Conservation (phyloP, 2,113 vertebrate species). For the Cyphomyrus discorhynchus region DNA sequence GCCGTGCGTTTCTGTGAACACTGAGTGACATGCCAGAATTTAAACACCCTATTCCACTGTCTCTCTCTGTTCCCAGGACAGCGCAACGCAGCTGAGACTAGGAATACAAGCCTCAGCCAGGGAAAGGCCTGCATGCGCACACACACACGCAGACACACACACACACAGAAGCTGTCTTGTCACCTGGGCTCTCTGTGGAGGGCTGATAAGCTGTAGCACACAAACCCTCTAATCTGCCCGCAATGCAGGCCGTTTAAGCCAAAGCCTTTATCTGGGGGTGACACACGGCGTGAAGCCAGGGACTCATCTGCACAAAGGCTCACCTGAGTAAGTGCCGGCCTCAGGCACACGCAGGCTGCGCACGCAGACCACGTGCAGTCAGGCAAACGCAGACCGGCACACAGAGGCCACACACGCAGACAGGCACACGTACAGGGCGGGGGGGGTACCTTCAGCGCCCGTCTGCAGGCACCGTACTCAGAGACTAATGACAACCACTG, state of each 20-base stretch:
- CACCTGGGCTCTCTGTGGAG: neutral
- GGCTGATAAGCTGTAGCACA: conserved; percentile 20
- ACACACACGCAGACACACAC: neutral
- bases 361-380: neutral
- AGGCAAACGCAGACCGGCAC: neutral
- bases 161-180: neutral
- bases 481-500: neutral
- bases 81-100: neutral
- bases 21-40: neutral
- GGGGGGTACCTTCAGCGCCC: too few relatives aligned
- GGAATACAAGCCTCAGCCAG: neutral
- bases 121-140: neutral
- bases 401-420: neutral
- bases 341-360: too few relatives aligned
- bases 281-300: neutral
- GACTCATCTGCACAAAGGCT: neutral
- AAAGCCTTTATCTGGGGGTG: neutral
- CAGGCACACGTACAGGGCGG: neutral
- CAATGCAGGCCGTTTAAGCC: conserved; percentile 10
- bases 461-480: neutral
- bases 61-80: neutral
- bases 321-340: neutral
- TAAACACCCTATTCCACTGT: neutral
- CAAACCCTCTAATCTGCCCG: conserved; percentile 15
- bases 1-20: neutral